Evolutionary conservation across 2,888 invertebrate species (phyloP).

Genomic region (Mythimna vitellina): DNA sequence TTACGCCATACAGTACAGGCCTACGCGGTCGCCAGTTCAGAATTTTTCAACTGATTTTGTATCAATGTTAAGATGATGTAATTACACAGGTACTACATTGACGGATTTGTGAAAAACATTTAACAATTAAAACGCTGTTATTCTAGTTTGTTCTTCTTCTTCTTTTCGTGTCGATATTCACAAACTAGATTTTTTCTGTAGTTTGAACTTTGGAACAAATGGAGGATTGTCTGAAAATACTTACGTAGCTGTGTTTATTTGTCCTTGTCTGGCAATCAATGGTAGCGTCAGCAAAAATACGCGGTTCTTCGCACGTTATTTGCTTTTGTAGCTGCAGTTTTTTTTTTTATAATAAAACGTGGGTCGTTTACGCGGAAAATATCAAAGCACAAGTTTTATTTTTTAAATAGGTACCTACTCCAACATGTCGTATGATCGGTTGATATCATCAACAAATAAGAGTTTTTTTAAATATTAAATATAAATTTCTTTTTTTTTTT

Average conservation of each 20-base stretch:
- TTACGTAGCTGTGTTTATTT: slow-evolving; percentile 45
- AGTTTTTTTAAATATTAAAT: too few species aligned
- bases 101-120: slow-evolving; percentile 1
- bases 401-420: background rate
- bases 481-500: too few species aligned
- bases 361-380: slow-evolving; percentile 1
- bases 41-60: too few species aligned
- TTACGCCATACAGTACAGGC: too few species aligned
- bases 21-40: too few species aligned
- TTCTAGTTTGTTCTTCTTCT: slow-evolving; percentile 2
- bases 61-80: too few species aligned
- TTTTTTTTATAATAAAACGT: slow-evolving; percentile 2
- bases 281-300: slow-evolving; percentile 47
- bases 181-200: too few species aligned
- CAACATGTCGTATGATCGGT: background rate
- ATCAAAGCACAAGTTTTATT: background rate
- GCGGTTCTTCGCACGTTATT: slow-evolving; percentile 19
- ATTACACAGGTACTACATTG: background rate
- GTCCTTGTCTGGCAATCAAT: slow-evolving; percentile 42
- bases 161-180: too few species aligned
- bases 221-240: slow-evolving; percentile 37
- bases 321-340: slow-evolving; percentile 14
- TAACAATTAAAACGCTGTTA: slow-evolving; percentile 21
- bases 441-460: background rate
- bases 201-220: slow-evolving; percentile 55